Evolutionary conservation across 2,888 invertebrate genomes (phyloP).

Genomic region (Euphydryas editha): DNA sequence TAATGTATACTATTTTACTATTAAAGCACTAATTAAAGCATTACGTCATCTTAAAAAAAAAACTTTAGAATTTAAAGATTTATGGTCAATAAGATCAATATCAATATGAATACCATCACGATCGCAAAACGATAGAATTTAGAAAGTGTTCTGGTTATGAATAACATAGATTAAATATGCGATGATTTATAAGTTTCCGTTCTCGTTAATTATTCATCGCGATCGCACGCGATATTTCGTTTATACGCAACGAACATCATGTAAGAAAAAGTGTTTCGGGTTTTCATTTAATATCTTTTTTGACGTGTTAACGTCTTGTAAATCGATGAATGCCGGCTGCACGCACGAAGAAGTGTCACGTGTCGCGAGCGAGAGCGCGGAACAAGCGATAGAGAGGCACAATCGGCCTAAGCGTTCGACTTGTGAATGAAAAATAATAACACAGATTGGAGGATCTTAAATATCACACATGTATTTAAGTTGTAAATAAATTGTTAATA

Average conservation of each 20-base stretch:
- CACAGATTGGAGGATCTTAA: no score
- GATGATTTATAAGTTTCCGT: constrained; percentile 30
- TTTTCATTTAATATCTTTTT: background rate
- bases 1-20: background rate
- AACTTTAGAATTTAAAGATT: background rate
- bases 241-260: constrained; percentile 1
- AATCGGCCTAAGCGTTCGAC: no score
- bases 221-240: constrained; percentile 14
- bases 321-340: no score
- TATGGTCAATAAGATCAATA: constrained; percentile 5
- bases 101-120: constrained; percentile 18
- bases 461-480: no score
- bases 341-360: no score
- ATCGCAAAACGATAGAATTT: constrained; percentile 34
- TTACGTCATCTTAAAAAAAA: background rate
- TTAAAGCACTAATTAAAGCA: background rate
- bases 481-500: no score
- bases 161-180: constrained; percentile 25
- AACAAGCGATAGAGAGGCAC: no score
- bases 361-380: no score
- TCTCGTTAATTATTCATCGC: constrained; percentile 19
- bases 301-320: no score
- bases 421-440: no score
- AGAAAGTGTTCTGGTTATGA: constrained; percentile 42
- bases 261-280: constrained; percentile 7